phyloP scores from a whole-genome alignment of 2,113 vertebrate species.

The Bambusicola thoracicus region DNA sequence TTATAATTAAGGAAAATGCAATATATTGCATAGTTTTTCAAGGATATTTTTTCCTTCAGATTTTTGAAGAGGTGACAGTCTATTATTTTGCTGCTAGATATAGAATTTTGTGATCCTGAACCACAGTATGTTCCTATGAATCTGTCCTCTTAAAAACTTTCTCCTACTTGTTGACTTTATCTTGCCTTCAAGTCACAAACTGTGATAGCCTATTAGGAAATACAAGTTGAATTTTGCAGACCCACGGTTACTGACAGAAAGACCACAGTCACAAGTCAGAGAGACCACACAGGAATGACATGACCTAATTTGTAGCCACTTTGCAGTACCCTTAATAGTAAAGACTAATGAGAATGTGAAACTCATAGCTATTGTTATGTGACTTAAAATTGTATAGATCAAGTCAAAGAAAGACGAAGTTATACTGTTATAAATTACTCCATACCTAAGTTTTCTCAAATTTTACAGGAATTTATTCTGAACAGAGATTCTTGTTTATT shows the following conservation, averaged over 20 bases:
- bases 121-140: neutral
- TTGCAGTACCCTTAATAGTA: neutral
- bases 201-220: neutral
- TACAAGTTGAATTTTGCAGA: neutral
- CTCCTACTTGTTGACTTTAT: neutral
- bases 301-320: neutral
- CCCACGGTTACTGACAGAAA: neutral
- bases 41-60: neutral
- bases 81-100: neutral
- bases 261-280: neutral
- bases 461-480: neutral
- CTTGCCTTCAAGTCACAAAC: neutral
- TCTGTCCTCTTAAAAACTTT: neutral
- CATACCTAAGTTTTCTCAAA: neutral
- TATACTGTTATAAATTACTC: neutral
- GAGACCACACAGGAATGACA: fast-evolving
- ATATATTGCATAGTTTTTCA: neutral
- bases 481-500: neutral
- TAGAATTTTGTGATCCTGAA: neutral
- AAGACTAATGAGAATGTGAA: neutral
- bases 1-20: neutral
- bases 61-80: neutral
- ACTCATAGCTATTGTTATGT: neutral
- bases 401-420: neutral
- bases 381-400: neutral